Conservation (phyloP, 2,888 invertebrate genomes). For the Miltochrista miniata region DNA sequence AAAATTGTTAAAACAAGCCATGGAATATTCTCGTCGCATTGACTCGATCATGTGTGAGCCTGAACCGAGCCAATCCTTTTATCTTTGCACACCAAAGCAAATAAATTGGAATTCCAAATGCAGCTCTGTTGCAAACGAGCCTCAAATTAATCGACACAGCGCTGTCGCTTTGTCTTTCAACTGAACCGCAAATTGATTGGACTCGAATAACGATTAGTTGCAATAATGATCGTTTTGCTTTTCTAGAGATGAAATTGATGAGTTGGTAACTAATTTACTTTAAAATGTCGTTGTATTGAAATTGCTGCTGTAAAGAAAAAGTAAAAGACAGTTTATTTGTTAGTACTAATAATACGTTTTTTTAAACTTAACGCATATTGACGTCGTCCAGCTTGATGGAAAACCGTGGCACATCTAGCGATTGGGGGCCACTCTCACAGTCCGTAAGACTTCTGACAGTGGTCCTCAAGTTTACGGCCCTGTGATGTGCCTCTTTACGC, state of each 20-base stretch:
- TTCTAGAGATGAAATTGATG: conserved; percentile 32
- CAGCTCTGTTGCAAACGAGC: conserved; percentile 28
- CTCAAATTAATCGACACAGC: conserved; percentile 33
- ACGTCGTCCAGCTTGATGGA: too few species aligned
- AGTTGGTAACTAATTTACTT: background rate
- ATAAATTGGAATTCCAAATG: conserved; percentile 21
- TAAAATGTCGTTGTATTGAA: too few species aligned
- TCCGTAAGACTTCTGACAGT: too few species aligned
- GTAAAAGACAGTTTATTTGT: too few species aligned
- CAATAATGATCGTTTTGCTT: conserved; percentile 38
- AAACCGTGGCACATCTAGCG: too few species aligned
- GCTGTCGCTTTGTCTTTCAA: conserved; percentile 37
- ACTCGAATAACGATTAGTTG: conserved; percentile 43
- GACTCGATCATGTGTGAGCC: too few species aligned
- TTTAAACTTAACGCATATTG: too few species aligned
- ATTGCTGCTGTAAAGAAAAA: too few species aligned
- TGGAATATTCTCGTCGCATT: background rate
- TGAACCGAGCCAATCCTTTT: background rate
- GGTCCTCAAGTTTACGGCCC: too few species aligned
- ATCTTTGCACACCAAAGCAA: conserved; percentile 1
- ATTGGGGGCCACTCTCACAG: too few species aligned
- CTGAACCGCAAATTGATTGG: conserved; percentile 51
- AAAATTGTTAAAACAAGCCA: background rate
- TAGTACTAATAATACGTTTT: too few species aligned
- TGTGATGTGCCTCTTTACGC: too few species aligned